phyloP scores from a whole-genome alignment of 2,888 invertebrate genomes.

The Cantharis flavilabris region DNA sequence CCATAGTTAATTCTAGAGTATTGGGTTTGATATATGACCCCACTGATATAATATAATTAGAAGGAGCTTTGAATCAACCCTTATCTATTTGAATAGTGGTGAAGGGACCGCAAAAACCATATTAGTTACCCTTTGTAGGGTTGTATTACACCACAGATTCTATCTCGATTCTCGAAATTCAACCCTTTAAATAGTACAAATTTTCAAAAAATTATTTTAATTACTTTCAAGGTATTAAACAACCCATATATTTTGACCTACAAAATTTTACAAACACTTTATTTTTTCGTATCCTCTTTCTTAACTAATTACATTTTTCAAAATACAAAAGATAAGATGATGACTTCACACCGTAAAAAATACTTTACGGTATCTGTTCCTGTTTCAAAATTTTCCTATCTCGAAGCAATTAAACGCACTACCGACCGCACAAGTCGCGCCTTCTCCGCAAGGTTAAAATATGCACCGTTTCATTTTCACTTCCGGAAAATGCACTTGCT shows the following conservation, averaged over 20 bases:
- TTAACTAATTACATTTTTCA: not conserved
- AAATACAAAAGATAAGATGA: not conserved
- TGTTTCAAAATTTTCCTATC: not conserved
- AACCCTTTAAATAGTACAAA: slow-evolving; percentile 23
- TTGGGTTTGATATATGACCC: slow-evolving; percentile 55
- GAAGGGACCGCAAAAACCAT: slow-evolving; percentile 55
- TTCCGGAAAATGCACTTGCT: not conserved
- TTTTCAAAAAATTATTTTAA: slow-evolving; percentile 8
- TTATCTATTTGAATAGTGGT: slow-evolving; percentile 57
- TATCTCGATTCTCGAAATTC: slow-evolving; percentile 26
- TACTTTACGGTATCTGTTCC: not conserved
- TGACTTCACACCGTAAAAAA: not conserved
- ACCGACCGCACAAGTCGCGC: not conserved
- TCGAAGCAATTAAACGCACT: not conserved
- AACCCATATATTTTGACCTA: not conserved
- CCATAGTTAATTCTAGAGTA: slow-evolving; percentile 33
- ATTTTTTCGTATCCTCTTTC: not conserved
- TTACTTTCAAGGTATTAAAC: not conserved
- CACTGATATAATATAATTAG: slow-evolving; percentile 57
- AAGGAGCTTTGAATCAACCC: slow-evolving; percentile 55
- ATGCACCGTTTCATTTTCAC: not conserved
- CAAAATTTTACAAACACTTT: not conserved
- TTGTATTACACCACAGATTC: slow-evolving; percentile 45
- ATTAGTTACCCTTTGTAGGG: slow-evolving; percentile 55
- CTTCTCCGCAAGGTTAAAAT: not conserved